These are phyloP conservation scores for Tenthredo scrophulariae DNA, from an alignment of 2,888 invertebrate species.

Conservation along the genomic window DNA sequence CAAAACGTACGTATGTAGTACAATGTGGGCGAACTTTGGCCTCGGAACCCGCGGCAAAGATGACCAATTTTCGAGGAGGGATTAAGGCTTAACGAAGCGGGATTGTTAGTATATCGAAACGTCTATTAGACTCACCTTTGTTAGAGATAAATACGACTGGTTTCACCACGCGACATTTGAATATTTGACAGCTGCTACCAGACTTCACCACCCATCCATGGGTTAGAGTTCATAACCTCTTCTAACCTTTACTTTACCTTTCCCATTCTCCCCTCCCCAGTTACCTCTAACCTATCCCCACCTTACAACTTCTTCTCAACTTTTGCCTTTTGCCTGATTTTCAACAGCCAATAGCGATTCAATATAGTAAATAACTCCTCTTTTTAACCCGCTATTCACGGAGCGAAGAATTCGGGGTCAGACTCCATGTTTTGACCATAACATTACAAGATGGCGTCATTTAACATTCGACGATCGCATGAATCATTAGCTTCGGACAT, in stretches of 20 bases:
- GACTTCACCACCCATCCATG: constrained; percentile 65
- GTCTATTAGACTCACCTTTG: constrained; percentile 63
- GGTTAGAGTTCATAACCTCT: constrained; percentile 74
- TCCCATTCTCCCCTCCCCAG: constrained; percentile 64
- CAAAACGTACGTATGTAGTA: constrained; percentile 29
- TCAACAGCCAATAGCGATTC: constrained; percentile 40
- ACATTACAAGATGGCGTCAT: constrained; percentile 15
- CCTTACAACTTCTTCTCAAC: constrained; percentile 62
- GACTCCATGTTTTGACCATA: constrained; percentile 25
- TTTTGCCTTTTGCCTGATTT: constrained; percentile 46
- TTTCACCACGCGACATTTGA: constrained; percentile 64
- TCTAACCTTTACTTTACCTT: constrained; percentile 71
- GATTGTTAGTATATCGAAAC: background rate
- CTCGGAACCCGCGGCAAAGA: constrained; percentile 52
- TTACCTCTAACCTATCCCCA: constrained; percentile 62
- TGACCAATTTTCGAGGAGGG: background rate
- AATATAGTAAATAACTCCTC: constrained; percentile 22
- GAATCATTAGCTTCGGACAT: background rate
- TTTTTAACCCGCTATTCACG: constrained; percentile 19
- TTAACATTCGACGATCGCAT: background rate
- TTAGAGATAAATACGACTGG: constrained; percentile 61
- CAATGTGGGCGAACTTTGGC: constrained; percentile 54
- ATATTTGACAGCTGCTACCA: constrained; percentile 66
- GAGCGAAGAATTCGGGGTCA: constrained; percentile 17
- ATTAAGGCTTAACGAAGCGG: background rate